Base-by-base conservation (phyloP, 2,888 invertebrate species). In the Torymus tubicola region DNA sequence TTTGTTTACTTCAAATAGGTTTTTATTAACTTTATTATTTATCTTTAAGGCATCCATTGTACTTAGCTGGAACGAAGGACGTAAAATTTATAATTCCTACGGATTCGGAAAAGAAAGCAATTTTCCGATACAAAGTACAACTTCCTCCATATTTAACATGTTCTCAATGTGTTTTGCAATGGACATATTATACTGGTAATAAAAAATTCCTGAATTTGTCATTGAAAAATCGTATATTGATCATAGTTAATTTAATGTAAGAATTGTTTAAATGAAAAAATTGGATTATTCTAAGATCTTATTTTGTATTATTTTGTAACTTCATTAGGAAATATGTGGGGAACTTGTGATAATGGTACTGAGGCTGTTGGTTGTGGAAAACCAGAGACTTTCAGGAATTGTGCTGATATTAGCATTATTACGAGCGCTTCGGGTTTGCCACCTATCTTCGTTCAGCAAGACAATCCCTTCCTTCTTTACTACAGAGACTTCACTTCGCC, bases 381-480 rank as follows among this genome's bases (percentile, higher is more conserved):
- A 83, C 96, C 97, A 11, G 97, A 98, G 91, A 97, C 96, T 0
- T 98, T 98, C 91, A 92, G 96, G 81, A 97, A 97, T 89, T 98
- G 98, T 88, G 97, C 97, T 0, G 97, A 98, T 89, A 94, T 98
- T 78, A 94, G 94, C 76, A 95, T 98, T 84, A 92, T 95, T 10
- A 96, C 96, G 52, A 96, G 94, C 89, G 95, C 96, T 2, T 95
- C 94, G 3, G 95, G 95, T 74, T 93, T 95, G 2, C 92, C 92
- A 14, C 96, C 96, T 13, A 92, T 94, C 83, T 95, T 96, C 88
- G 93, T 94, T 2, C 92, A 92, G 5, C 92, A 93, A 85, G 92
- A 94, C 81, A 95, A 96, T 88, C 96, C 96, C 21, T 96, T 94
- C 92, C 92, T 95, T 69, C 91, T 96, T 0, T 96, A 95, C 91